These are phyloP conservation scores for Rhinatrema bivittatum DNA, from an alignment of 2,797 vertebrate species.

Conservation along the genomic window DNA sequence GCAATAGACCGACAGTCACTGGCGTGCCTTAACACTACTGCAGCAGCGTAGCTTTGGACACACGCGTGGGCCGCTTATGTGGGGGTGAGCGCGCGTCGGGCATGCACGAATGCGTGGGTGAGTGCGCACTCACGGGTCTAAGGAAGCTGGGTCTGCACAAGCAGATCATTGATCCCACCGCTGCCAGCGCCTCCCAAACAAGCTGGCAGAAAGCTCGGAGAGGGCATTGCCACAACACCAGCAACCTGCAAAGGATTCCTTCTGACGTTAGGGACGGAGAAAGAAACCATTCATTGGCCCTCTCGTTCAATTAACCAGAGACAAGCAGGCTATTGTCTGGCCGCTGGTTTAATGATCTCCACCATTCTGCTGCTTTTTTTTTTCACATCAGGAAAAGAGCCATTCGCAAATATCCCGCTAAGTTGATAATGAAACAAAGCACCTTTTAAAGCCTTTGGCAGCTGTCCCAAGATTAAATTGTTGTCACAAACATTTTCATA, in stretches of 20 bases:
- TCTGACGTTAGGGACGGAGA: slow-evolving; percentile 10
- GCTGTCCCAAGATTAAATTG: not conserved
- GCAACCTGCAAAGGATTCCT: slow-evolving; percentile 6
- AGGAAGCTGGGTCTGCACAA: not conserved
- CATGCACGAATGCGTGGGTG: too few relatives aligned
- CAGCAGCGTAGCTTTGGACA: too few relatives aligned
- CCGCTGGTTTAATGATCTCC: not conserved
- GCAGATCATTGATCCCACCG: too few relatives aligned
- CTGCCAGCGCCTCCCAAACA: not conserved
- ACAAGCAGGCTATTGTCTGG: slow-evolving; percentile 18
- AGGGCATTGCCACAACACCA: too few relatives aligned
- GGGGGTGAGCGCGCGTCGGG: not conserved
- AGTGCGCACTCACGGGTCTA: not conserved
- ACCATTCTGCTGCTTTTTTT: not conserved
- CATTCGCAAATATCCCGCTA: not conserved
- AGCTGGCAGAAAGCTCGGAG: too few relatives aligned
- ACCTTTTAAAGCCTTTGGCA: not conserved
- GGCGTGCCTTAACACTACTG: too few relatives aligned
- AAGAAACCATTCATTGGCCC: not conserved
- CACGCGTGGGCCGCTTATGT: not conserved
- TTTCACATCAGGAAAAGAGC: not conserved
- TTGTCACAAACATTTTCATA: not conserved
- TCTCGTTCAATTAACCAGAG: slow-evolving; percentile 18
- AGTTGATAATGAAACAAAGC: not conserved
- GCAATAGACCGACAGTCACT: too few relatives aligned